Percentiles rank a stretch among this genome's conserved stretches.
Conservation (phyloP, 1,140 invertebrate species). For the Platorchestia sp. region DNA sequence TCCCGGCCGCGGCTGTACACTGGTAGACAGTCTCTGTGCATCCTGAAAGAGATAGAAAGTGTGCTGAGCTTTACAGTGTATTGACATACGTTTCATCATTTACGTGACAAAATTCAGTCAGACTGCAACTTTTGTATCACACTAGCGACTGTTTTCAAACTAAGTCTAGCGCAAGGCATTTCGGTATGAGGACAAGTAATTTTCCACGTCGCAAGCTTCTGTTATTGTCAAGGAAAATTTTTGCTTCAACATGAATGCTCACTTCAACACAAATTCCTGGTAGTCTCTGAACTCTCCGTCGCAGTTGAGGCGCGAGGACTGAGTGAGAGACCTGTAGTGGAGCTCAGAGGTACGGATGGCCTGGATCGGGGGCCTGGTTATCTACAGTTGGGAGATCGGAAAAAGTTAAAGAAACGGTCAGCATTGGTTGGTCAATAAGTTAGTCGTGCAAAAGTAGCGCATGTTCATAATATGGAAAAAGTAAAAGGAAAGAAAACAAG, state of each 20-base stretch:
- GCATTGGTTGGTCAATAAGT: too few relatives aligned
- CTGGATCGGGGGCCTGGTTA: not conserved
- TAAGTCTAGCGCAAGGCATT: too few relatives aligned
- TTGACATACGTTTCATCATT: not conserved
- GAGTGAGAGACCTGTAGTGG: not conserved
- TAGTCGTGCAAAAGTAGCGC: too few relatives aligned
- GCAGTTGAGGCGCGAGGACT: not conserved
- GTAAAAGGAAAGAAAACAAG: too few relatives aligned
- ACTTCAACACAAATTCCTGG: not conserved
- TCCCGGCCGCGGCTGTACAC: conserved; percentile 33
- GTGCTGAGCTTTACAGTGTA: not conserved
- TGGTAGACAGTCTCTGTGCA: not conserved
- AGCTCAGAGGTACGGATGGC: not conserved
- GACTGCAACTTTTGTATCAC: not conserved
- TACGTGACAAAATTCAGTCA: not conserved
- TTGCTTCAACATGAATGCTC: not conserved
- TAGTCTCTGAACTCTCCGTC: not conserved
- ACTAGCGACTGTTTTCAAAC: not conserved
- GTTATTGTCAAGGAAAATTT: too few relatives aligned
- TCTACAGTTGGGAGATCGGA: not conserved
- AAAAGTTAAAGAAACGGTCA: not conserved
- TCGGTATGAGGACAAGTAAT: too few relatives aligned
- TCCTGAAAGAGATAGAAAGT: not conserved
- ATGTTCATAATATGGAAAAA: too few relatives aligned
- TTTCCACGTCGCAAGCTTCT: too few relatives aligned